These are phyloP conservation scores for Macrocentrus cingulum DNA, from an alignment of 1,140 invertebrate species.

Conservation along the genomic window DNA sequence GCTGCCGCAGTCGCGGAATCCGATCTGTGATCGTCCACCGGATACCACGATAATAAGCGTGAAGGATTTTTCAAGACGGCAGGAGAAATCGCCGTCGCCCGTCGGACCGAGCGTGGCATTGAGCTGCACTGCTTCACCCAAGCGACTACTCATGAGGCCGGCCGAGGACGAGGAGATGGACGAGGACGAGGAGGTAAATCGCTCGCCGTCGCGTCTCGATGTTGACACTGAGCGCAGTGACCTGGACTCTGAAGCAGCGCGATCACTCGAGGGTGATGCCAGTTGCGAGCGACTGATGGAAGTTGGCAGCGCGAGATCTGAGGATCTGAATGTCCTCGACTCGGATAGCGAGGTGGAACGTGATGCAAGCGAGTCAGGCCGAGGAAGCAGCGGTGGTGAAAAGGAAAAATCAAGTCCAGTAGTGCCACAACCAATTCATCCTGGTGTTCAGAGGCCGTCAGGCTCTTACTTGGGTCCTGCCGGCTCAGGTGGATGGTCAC, in stretches of 20 bases:
- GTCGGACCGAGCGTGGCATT: slow-evolving; percentile 23
- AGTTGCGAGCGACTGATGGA: slow-evolving; percentile 46
- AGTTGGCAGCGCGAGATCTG: slow-evolving; percentile 49
- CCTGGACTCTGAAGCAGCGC: slow-evolving; percentile 50
- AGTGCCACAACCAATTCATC: slow-evolving; percentile 56
- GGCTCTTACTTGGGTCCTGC: slow-evolving; percentile 48
- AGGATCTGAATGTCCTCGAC: slow-evolving; percentile 57
- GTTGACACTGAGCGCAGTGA: slow-evolving; percentile 51
- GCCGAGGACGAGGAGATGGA: slow-evolving; percentile 17
- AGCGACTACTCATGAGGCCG: slow-evolving; percentile 8
- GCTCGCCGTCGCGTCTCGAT: slow-evolving; percentile 45
- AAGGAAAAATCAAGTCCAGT: slow-evolving; percentile 55
- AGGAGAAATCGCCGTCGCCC: slow-evolving; percentile 49
- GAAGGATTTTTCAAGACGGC: slow-evolving; percentile 48
- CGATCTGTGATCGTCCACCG: not conserved
- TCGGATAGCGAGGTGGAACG: slow-evolving; percentile 53
- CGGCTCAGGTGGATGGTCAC: slow-evolving; percentile 47
- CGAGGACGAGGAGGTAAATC: slow-evolving; percentile 35
- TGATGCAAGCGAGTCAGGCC: slow-evolving; percentile 37
- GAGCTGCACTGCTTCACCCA: too few species aligned
- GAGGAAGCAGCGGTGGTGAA: slow-evolving; percentile 32
- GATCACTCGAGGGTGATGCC: slow-evolving; percentile 48
- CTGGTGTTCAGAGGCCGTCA: slow-evolving; percentile 52
- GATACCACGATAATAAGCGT: slow-evolving; percentile 46
- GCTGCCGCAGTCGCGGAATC: slow-evolving; percentile 12